A percentile compares a stretch with the other conserved stretches of the same genome.
Evolutionary conservation across 2,113 vertebrate genomes (phyloP).

Genomic region (Scytalopus superciliaris): DNA sequence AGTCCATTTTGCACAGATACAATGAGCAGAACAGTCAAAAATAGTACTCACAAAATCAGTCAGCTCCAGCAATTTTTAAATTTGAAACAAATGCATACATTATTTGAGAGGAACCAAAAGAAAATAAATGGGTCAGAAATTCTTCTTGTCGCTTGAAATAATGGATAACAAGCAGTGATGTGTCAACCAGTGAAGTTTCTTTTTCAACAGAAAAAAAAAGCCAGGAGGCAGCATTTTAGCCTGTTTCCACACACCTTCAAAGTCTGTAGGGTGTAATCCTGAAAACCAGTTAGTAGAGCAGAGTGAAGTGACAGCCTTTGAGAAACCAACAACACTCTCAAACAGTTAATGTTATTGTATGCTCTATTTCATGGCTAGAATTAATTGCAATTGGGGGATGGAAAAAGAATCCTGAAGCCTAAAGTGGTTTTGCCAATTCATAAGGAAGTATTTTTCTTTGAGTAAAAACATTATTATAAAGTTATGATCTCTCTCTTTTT

Average conservation of each 20-base stretch:
- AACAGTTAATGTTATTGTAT: conserved; percentile 1
- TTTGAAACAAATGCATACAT: not conserved
- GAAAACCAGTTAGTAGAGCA: not conserved
- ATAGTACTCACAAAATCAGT: not conserved
- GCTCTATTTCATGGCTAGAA: conserved; percentile 48
- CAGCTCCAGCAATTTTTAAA: not conserved
- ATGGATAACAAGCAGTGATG: not conserved
- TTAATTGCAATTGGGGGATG: conserved; percentile 38
- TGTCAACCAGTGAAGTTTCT: not conserved
- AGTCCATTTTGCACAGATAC: not conserved
- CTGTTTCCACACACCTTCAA: not conserved
- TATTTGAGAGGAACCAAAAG: not conserved
- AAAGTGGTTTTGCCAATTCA: conserved; percentile 52
- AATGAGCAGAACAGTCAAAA: not conserved
- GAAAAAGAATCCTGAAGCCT: conserved; percentile 13
- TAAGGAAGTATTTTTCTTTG: conserved; percentile 61
- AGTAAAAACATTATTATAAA: conserved; percentile 57
- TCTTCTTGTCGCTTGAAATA: not conserved
- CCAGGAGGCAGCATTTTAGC: not conserved
- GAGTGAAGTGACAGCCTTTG: not conserved
- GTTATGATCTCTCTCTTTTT: conserved; percentile 35
- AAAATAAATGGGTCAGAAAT: not conserved
- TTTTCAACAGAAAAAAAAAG: not conserved
- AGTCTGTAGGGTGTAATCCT: not conserved
- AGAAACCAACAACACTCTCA: not conserved